Evolutionary conservation across 2,797 vertebrate species (phyloP), one percentile per base, ranked within the genome.

Genomic region (Enteromius trimaculatus): DNA sequence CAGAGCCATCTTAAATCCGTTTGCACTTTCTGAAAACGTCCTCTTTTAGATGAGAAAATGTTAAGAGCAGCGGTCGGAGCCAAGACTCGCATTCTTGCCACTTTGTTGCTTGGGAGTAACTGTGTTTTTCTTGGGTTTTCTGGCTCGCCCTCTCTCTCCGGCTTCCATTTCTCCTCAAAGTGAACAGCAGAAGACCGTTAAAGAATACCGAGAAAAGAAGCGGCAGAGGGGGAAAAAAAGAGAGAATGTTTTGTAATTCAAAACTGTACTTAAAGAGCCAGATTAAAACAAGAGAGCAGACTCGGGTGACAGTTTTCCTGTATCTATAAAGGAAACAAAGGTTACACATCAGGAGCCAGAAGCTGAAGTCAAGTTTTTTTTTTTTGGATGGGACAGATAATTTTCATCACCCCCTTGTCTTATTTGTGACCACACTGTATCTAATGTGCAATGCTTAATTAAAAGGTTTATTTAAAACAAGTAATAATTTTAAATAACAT

Each of bases 91-190:
- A 81, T 88, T 86, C 80, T 76, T 66, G 80, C 68, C 81, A 82
- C 78, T 77, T 82, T 80, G 83, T 83, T 77, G 86, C 84, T 79
- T 75, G 37, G 80, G 78, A 74, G 80, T 83, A 74, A 77, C 74
- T 81, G 42, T 83, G 62, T 80, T 82, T 71, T 84, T 77, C 71
- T 83, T 55, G 65, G 44, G 42, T 65, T 81, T 77, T 82, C 68
- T 82, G 84, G 69, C 82, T 60, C 39, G 69, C 80, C 62, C 79
- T 70, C 75, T 76, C 71, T 53, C 49, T 64, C 51, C 14, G 14
- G 69, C 81, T 80, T 76, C 37, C 51, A 66, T 83, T 70, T 79
- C 79, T 51, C 37, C 69, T 85, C 62, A 78, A 79, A 77, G 21
- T 83, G 74, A 77, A 69, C 81, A 69, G 81, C 23, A 68, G 65